Evolutionary conservation across 2,113 vertebrate genomes (phyloP).

Genomic region (Eolophus roseicapilla): DNA sequence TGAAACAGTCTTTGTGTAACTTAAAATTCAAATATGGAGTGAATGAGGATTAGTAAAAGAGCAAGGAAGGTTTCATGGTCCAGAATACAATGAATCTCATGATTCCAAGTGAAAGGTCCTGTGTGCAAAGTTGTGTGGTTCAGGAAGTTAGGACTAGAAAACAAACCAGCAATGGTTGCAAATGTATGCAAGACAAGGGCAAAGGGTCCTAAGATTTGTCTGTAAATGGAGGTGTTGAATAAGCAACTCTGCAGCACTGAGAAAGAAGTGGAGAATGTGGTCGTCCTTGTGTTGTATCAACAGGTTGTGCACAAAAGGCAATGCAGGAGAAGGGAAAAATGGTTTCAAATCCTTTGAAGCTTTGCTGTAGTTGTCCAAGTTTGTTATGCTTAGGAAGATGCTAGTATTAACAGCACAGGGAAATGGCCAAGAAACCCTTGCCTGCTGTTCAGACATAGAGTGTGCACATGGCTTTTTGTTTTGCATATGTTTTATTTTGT

Average conservation of each 20-base stretch:
- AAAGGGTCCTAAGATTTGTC: background rate
- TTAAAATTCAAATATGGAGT: background rate
- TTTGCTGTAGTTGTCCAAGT: background rate
- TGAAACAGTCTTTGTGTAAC: background rate
- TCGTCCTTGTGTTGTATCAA: background rate
- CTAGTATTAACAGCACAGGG: background rate
- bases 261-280: background rate
- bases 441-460: background rate
- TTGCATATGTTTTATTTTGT: background rate
- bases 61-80: background rate
- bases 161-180: background rate
- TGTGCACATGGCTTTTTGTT: background rate
- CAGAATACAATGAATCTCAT: background rate
- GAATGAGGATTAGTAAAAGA: background rate
- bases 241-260: background rate
- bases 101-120: background rate
- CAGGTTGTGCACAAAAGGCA: background rate
- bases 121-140: background rate
- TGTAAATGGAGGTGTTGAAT: background rate
- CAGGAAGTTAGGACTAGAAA: background rate
- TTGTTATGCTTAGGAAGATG: background rate
- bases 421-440: background rate
- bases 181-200: background rate
- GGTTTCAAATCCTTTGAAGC: constrained; percentile 33
- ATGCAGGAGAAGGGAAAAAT: background rate